Base-by-base conservation (phyloP, 2,797 vertebrate species). In the Pipistrellus pipistrellus region DNA sequence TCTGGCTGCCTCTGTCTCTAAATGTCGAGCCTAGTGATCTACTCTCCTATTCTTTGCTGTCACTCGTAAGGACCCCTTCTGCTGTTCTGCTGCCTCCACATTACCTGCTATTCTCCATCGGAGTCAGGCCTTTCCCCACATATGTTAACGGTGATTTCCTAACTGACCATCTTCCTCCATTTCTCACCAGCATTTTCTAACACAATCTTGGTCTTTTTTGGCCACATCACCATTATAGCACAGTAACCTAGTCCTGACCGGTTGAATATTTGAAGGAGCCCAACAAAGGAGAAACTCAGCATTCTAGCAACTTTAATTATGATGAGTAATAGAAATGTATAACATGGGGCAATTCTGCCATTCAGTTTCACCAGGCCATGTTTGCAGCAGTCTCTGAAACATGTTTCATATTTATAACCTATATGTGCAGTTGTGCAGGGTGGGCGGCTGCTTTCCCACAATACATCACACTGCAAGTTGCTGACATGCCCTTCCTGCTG, bases 341-440 rank as follows among this genome's bases (percentile, higher is more conserved):
- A 88, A 41, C 41, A 77, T 75, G n/a, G 78, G 27, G 7, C 51
- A 82, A 84, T 44, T 8, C 72, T 95, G 57, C 62, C 30, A 13
- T 92, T 92, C 64, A 38, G 0, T 88, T 93, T 95, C 94, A 30
- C 46, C 35, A 95, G 68, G n/a, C 17, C 44, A 73, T 32, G 69
- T 55, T 87, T 72, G 57, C 7, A 21, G 48, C 53, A 96, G 88
- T 55, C 86, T 92, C 8, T 78, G 69, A 95, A 94, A 46, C 10
- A 32, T 68, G 53, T 91, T 95, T 97, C 96, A 27, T 97, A 90
- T 90, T 93, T 96, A 76, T 83, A 95, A 96, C 94, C 94, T 77
- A 75, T 64, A 48, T 35, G n/a, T 96, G 69, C 55, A 95, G 10
- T 64, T 81, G 15, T 71, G 91, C 27, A n/a, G 23, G 25, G 94